phyloP scores from a whole-genome alignment of 2,888 invertebrate genomes.

The Andricus quercusramuli region DNA sequence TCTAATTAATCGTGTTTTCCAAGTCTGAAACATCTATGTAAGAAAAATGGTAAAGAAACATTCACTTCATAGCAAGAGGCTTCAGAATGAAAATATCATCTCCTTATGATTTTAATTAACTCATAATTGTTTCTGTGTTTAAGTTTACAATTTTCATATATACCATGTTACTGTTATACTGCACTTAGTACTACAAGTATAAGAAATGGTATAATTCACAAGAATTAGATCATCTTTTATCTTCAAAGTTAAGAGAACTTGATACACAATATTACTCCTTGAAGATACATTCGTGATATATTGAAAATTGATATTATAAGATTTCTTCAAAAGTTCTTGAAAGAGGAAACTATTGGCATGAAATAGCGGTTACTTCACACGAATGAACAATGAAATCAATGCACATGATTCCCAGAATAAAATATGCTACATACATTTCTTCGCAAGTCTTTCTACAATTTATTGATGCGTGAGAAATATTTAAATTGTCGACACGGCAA shows the following conservation, averaged over 20 bases:
- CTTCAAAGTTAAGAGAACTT: background rate
- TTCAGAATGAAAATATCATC: background rate
- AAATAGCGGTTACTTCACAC: background rate
- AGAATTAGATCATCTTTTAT: background rate
- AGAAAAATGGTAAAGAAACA: background rate
- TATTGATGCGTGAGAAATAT: background rate
- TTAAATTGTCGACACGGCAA: background rate
- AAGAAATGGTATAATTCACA: background rate
- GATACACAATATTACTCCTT: background rate
- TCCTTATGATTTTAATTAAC: background rate
- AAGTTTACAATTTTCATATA: background rate
- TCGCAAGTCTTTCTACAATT: background rate
- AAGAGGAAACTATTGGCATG: background rate
- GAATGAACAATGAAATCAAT: background rate
- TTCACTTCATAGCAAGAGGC: background rate
- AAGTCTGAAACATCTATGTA: background rate
- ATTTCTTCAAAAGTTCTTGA: background rate
- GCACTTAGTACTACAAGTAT: background rate
- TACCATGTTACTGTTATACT: background rate
- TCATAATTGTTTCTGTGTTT: background rate
- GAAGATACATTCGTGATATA: background rate
- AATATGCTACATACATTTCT: background rate
- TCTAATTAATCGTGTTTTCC: background rate
- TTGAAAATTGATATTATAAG: background rate
- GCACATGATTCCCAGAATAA: background rate